Evolutionary conservation across 1,140 invertebrate species (phyloP).

Genomic region (Leptinotarsa defecta): DNA sequence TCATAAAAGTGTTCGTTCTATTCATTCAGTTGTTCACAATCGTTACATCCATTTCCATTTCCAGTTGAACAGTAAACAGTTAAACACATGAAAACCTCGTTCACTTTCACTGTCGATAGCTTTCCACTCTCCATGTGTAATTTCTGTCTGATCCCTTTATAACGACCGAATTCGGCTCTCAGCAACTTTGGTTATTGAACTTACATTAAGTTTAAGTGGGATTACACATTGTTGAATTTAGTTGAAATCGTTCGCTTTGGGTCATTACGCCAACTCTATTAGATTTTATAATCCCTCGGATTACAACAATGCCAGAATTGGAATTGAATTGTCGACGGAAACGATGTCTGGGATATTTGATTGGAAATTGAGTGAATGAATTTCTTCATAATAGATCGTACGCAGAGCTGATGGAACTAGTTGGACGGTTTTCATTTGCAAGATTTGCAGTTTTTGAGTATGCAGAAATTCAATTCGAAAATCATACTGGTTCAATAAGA

Average conservation of each 20-base stretch:
- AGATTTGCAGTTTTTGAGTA: no score
- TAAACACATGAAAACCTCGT: background rate
- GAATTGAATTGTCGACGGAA: background rate
- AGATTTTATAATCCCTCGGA: conserved; percentile 6
- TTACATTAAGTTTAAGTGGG: conserved; percentile 1
- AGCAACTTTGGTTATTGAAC: background rate
- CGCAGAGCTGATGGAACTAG: no score
- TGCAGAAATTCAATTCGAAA: no score
- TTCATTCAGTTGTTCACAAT: no score
- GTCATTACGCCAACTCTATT: conserved; percentile 8
- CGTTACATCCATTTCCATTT: no score
- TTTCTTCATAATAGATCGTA: background rate
- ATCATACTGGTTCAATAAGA: no score
- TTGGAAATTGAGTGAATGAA: background rate
- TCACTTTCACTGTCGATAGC: background rate
- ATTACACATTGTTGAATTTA: conserved; percentile 6
- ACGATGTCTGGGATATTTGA: conserved; percentile 4
- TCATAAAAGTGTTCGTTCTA: no score
- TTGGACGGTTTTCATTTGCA: no score
- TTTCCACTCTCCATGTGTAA: background rate
- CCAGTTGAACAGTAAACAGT: no score
- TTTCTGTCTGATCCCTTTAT: background rate
- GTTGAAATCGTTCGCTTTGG: conserved; percentile 1
- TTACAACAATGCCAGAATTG: conserved; percentile 6
- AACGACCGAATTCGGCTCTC: background rate